Percentiles rank a stretch among this genome's conserved stretches.
Evolutionary conservation across 2,888 invertebrate genomes (phyloP).

Genomic region (Thera britannica): DNA sequence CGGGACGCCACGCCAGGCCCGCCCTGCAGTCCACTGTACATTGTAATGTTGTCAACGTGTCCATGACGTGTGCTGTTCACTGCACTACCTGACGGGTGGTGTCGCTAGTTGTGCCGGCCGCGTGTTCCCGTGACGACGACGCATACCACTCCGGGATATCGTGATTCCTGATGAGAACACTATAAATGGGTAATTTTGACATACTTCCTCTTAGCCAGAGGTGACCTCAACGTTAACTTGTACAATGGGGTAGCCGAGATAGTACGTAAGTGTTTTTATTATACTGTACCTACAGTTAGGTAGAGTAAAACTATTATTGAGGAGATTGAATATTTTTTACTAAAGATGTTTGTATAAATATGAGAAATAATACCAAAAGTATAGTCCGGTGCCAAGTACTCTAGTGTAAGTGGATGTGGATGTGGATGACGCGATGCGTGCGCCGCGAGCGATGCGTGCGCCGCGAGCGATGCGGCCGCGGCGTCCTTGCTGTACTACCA

Average conservation of each 20-base stretch:
- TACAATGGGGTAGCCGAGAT: slow-evolving; percentile 6
- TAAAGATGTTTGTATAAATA: slow-evolving; percentile 31
- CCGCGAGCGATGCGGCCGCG: background rate
- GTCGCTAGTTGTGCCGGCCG: too few relatives aligned
- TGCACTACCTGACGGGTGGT: too few relatives aligned
- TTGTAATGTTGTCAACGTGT: slow-evolving; percentile 33
- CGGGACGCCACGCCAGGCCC: background rate
- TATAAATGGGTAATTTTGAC: too few relatives aligned
- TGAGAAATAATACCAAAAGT: slow-evolving; percentile 16
- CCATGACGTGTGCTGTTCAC: too few relatives aligned
- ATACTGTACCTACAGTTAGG: slow-evolving; percentile 11
- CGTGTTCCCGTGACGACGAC: too few relatives aligned
- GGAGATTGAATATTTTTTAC: slow-evolving; percentile 32
- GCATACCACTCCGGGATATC: too few relatives aligned
- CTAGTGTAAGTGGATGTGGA: slow-evolving; percentile 10
- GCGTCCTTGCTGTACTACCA: background rate
- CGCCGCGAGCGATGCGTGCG: background rate
- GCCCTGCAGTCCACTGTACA: slow-evolving; percentile 27
- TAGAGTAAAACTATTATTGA: slow-evolving; percentile 8
- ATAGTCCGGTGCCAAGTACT: slow-evolving; percentile 33
- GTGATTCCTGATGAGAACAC: too few relatives aligned
- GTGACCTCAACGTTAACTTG: background rate
- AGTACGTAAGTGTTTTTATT: slow-evolving; percentile 1
- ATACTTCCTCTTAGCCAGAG: background rate
- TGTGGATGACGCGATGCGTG: background rate